Base-by-base conservation (phyloP, 2,113 vertebrate genomes). In the Seriola dumerili region DNA sequence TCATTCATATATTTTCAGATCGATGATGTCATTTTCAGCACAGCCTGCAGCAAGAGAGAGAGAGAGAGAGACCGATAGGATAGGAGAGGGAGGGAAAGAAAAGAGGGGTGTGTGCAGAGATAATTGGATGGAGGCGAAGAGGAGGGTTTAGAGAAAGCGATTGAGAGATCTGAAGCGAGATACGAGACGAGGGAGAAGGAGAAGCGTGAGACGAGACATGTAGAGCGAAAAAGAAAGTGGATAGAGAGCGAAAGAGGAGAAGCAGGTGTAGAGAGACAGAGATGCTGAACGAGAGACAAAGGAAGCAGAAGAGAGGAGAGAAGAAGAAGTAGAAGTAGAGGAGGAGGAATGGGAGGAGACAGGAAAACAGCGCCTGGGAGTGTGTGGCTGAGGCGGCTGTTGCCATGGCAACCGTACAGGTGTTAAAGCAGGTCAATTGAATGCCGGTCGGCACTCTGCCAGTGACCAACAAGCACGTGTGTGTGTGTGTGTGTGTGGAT, bases 371-470 rank as follows among this genome's bases (percentile, higher is more conserved):
- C 4, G 61, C 34, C 63, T 63, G 68, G 72, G 74, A 85, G 63
- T 57, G 59, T 62, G 32, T 62, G 21, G 44, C 69, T 12, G 19
- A 58, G 71, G 74, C 69, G 58, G 64, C 70, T 77, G 93, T 91
- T 93, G 63, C 88, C 77, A 83, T 81, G 85, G 88, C 48, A 81
- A 94, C 89, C 54, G 3, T 68, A 88, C 88, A 92, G 91, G 88
- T 91, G 90, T 87, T 84, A 66, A 90, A 86, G 83, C 89, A 76
- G 89, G 88, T 92, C 88, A 91, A 85, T 84, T 62, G 76, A 80
- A 85, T 74, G 80, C 75, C 3, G 10, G 29, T 77, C 29, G 69
- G 82, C 58, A 3, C 5, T 13, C 57, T 25, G 81, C 78, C 82
- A 78, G 55, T 8, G 48, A 63, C 34, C 29, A 40, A 21, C 32